These are phyloP conservation scores for Callorhinus ursinus DNA, from an alignment of 2,113 vertebrate species.

Conservation along the genomic window DNA sequence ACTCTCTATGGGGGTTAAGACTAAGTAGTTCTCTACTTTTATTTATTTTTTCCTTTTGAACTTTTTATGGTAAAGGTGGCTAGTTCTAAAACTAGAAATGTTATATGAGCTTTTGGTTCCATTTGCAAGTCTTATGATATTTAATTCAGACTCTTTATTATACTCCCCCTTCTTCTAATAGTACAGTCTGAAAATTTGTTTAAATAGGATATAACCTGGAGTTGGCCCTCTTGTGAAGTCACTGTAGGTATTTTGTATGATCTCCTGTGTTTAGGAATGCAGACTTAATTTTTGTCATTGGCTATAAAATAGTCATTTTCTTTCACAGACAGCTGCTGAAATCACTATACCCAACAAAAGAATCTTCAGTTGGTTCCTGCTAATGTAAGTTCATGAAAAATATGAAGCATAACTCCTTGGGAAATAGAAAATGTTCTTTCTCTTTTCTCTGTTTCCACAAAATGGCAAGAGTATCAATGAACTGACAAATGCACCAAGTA, in stretches of 20 bases:
- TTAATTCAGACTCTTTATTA: constrained; percentile 42
- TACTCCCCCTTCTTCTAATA: neutral
- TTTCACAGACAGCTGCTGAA: constrained; percentile 22
- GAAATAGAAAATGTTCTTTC: constrained; percentile 49
- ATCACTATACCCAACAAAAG: neutral
- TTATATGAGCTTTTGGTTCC: constrained; percentile 7
- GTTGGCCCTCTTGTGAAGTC: neutral
- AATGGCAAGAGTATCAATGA: constrained; percentile 44
- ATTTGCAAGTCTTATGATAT: constrained; percentile 20
- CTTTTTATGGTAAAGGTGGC: neutral
- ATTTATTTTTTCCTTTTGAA: neutral
- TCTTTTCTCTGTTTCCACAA: constrained; percentile 44
- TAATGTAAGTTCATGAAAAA: constrained; percentile 29
- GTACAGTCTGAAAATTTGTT: neutral
- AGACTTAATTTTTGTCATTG: constrained; percentile 23
- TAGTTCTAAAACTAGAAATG: constrained; percentile 52
- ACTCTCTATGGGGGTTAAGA: neutral
- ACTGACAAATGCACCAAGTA: neutral
- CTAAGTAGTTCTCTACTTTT: constrained; percentile 4
- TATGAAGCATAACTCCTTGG: constrained; percentile 21
- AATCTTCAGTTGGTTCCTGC: constrained; percentile 7
- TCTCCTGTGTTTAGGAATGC: neutral
- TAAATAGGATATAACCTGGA: neutral
- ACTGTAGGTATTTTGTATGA: neutral
- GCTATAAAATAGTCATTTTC: constrained; percentile 35